A percentile compares a stretch with the other conserved stretches of the same genome.
These are phyloP conservation scores for Enteromius thamalakanensis DNA, from an alignment of 2,797 vertebrate genomes.

Conservation along the genomic window DNA sequence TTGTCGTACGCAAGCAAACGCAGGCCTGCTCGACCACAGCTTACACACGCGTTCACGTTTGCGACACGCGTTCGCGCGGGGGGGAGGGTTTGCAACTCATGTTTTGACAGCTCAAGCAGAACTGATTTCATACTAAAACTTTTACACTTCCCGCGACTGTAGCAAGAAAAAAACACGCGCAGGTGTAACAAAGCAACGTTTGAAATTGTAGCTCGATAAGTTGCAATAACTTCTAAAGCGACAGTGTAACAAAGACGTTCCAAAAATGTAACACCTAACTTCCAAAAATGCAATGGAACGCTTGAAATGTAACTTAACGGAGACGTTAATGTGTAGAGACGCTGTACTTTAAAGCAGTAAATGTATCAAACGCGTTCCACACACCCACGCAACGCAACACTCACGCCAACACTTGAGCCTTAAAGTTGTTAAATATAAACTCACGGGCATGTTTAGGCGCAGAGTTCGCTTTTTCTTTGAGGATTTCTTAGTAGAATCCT, in stretches of 20 bases:
- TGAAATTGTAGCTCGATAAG: not conserved
- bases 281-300: not conserved
- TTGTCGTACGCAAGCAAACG: not conserved
- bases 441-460: slow-evolving; percentile 80
- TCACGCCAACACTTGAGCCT: not conserved
- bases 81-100: not conserved
- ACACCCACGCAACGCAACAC: slow-evolving; percentile 7
- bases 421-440: slow-evolving; percentile 51
- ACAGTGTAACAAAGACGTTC: slow-evolving; percentile 9
- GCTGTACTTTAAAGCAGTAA: not conserved
- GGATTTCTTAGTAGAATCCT: slow-evolving; percentile 73
- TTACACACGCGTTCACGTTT: not conserved
- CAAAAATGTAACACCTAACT: not conserved
- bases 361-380: not conserved
- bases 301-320: not conserved
- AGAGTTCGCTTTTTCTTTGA: slow-evolving; percentile 76
- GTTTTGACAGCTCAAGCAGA: slow-evolving; percentile 33
- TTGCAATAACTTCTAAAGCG: not conserved
- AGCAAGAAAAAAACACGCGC: not conserved
- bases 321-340: not conserved
- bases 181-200: no score
- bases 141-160: not conserved
- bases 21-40: not conserved
- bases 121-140: not conserved
- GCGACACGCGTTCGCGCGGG: not conserved